Evolutionary conservation across 2,113 vertebrate genomes (phyloP).

Genomic region (Anas platyrhynchos): DNA sequence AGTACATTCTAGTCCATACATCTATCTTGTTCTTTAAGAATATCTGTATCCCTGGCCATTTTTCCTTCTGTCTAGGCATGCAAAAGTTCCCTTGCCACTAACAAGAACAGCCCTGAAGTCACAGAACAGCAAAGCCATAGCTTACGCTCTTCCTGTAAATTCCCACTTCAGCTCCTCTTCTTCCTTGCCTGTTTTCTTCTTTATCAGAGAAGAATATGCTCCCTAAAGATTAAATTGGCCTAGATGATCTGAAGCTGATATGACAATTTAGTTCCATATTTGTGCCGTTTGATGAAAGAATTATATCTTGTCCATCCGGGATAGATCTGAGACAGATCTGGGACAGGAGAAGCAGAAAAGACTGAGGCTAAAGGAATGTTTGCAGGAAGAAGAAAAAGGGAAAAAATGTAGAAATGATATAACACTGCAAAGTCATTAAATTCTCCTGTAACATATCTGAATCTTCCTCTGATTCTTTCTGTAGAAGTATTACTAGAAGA

Average conservation of each 20-base stretch:
- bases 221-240: no score
- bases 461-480: not conserved
- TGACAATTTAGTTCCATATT: no score
- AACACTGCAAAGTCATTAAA: not conserved
- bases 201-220: no score
- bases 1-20: not conserved
- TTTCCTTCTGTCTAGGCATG: not conserved
- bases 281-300: no score
- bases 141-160: conserved; percentile 31
- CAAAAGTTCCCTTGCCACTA: not conserved
- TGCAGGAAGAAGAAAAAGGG: not conserved
- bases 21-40: not conserved
- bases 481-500: not conserved
- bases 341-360: not conserved
- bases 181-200: not conserved
- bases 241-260: no score
- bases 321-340: no score
- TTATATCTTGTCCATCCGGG: no score
- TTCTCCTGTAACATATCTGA: not conserved
- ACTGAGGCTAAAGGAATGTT: not conserved
- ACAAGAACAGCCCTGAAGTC: conserved; percentile 31
- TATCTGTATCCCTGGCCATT: not conserved
- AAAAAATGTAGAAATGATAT: not conserved
- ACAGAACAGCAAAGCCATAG: conserved; percentile 17
- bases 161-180: conserved; percentile 34